Evolutionary conservation across 2,888 invertebrate species (phyloP).

Genomic region (Junonia oenone): DNA sequence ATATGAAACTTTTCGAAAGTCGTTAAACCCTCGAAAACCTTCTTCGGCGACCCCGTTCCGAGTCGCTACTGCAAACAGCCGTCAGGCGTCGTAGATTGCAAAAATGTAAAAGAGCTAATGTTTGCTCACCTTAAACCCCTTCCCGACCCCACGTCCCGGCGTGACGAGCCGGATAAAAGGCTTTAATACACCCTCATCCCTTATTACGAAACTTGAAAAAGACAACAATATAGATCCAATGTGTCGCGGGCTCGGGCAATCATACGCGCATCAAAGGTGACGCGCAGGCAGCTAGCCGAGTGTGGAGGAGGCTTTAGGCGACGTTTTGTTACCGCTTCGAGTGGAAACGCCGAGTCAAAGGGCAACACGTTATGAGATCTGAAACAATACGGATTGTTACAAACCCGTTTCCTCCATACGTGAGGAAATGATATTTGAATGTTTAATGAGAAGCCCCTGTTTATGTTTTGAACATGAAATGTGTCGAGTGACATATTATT

Average conservation of each 20-base stretch:
- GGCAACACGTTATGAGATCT: conserved; percentile 75
- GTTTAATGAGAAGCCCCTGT: conserved; percentile 65
- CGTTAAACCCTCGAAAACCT: conserved; percentile 51
- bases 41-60: conserved; percentile 43
- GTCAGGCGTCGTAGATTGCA: conserved; percentile 72
- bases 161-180: conserved; percentile 80
- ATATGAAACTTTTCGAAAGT: conserved; percentile 63
- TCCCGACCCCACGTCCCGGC: conserved; percentile 71
- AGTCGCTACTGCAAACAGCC: conserved; percentile 61
- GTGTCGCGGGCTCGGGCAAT: conserved; percentile 79
- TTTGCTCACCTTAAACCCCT: conserved; percentile 79
- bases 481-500: conserved; percentile 16
- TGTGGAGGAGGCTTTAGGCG: conserved; percentile 69
- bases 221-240: conserved; percentile 80
- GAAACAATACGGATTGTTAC: conserved; percentile 75
- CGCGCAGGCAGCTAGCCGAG: conserved; percentile 66
- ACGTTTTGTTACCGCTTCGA: conserved; percentile 56
- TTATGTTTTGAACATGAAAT: conserved; percentile 43
- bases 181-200: conserved; percentile 81
- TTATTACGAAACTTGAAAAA: conserved; percentile 81
- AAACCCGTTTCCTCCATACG: conserved; percentile 71
- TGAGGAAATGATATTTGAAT: conserved; percentile 72
- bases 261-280: conserved; percentile 78
- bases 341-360: conserved; percentile 64
- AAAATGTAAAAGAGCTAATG: conserved; percentile 80